Base-by-base conservation (phyloP, 2,113 vertebrate species). In the Burhinus oedicnemus region DNA sequence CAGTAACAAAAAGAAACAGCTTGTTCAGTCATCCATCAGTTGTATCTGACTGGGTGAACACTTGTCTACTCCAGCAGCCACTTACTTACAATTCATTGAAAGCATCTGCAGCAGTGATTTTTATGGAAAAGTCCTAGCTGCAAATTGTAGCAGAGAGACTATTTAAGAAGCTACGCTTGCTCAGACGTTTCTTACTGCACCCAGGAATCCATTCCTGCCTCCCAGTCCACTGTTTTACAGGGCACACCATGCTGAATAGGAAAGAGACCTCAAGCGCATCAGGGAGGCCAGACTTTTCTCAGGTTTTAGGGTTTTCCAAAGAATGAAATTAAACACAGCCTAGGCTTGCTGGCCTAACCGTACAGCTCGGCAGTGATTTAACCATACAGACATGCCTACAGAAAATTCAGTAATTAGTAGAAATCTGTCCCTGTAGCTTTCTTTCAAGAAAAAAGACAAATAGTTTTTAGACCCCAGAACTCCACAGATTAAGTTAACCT, bases 1-100 rank as follows among this genome's bases (percentile, higher is more conserved):
- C 8, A 75, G n/a, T 11, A 91, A 69, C 38, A 71, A 70, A 81
- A 91, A 78, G 52, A 81, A 94, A 70, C 83, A 94, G 69, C 64
- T 78, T 94, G 93, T 81, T 91, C 65, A 87, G 60, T 66, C 72
- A 91, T 91, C 51, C 69, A 62, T 94, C 90, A 68, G 83, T 49
- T 87, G 60, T 82, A 78, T 47, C 91, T 87, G 72, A 92, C 89
- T 87, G 80, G 89, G 76, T 68, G 64, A 94, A 70, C 51, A 66
- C 72, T 94, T 83, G 26, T 58, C 77, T 94, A 58, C 77, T 91
- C 38, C 77, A 75, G 54, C 29, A 96, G 42, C 16, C 8, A 0
- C 65, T 93, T 83, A 85, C 75, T 88, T 90, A 82, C 9, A 69
- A 85, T 52, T 93, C 70, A 86, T 47, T 80, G 85, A 79, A 92